Evolutionary conservation across 2,113 vertebrate species (phyloP).

Genomic region (Megatriorchis doriae): DNA sequence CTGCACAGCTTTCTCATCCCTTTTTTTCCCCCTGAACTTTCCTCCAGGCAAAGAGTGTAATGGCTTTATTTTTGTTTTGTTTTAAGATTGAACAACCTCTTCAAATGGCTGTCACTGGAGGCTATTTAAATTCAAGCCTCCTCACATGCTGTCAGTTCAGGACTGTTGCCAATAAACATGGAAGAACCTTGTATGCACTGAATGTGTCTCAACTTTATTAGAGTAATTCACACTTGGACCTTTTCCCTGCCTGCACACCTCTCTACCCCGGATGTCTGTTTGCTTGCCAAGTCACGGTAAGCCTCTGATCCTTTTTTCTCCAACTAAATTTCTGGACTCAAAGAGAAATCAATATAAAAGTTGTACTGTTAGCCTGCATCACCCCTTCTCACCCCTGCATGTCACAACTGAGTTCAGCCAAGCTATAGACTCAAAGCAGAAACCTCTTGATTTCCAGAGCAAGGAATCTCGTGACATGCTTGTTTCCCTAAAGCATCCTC

Average conservation of each 20-base stretch:
- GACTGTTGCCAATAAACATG: neutral
- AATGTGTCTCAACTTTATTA: neutral
- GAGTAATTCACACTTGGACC: neutral
- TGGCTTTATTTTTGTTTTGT: neutral
- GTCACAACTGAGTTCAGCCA: neutral
- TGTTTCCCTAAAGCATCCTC: neutral
- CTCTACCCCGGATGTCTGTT: neutral
- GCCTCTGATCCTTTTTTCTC: neutral
- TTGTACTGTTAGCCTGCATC: neutral
- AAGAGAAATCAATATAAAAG: neutral
- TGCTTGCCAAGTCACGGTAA: neutral
- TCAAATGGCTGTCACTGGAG: neutral
- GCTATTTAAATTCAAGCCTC: neutral
- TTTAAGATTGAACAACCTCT: neutral
- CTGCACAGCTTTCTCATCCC: neutral
- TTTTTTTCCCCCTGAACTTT: neutral
- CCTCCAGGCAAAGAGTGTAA: neutral
- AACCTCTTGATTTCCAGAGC: neutral
- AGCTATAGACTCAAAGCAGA: neutral
- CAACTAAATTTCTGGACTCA: neutral
- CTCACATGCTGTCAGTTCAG: neutral
- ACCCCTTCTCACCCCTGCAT: neutral
- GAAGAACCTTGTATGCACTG: neutral
- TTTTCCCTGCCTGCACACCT: neutral
- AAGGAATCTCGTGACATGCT: neutral